phyloP scores from a whole-genome alignment of 2,888 invertebrate genomes.

The Pterobdella sp. region DNA sequence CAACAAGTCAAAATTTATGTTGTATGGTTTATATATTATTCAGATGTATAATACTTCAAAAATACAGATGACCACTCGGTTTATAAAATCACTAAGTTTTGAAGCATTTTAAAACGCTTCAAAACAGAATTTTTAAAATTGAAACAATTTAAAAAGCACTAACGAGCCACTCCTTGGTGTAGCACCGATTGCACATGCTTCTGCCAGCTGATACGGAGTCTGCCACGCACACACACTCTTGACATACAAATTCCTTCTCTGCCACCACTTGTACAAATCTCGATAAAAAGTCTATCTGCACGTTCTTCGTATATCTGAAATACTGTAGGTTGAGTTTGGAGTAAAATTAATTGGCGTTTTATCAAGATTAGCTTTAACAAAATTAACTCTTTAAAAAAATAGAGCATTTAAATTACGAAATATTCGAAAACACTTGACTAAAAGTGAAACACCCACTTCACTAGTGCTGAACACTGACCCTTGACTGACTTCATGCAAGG shows the following conservation, averaged over 20 bases:
- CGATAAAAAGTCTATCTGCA: neutral
- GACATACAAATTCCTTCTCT: neutral
- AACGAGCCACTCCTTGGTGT: neutral
- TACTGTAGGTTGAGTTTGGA: neutral
- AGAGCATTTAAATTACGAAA: neutral
- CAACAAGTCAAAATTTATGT: no score
- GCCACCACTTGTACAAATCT: neutral
- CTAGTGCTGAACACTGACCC: neutral
- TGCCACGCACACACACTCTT: neutral
- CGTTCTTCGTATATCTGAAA: neutral
- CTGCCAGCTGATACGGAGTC: neutral
- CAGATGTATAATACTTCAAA: no score
- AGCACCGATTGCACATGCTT: neutral
- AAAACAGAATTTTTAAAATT: no score
- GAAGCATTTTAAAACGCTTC: no score
- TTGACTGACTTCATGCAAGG: neutral
- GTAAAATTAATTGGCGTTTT: neutral
- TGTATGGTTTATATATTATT: no score
- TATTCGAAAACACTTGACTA: neutral
- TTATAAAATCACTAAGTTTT: no score
- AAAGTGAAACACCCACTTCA: neutral
- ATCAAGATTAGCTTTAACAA: neutral
- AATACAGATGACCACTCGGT: no score
- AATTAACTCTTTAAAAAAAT: neutral
- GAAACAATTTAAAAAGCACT: no score